Evolutionary conservation across 2,797 vertebrate genomes (phyloP), one percentile per base, ranked within the genome.

Genomic region (Sebastes oblongus): DNA sequence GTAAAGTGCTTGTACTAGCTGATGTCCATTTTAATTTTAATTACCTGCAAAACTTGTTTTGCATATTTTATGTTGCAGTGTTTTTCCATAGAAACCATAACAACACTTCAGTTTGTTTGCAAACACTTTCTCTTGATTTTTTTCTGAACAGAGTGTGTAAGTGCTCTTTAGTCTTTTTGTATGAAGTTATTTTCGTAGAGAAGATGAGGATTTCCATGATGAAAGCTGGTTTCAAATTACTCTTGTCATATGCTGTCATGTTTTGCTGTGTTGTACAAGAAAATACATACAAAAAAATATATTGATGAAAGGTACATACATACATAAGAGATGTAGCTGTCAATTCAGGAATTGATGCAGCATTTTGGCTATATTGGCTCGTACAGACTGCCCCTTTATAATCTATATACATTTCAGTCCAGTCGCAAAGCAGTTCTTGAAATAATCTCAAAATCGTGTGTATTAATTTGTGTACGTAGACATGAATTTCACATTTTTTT

Each of bases 11-110:
- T 67, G 29, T 55, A 46, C 11, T n/a, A 8, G 22, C 22, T 14
- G 39, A 72, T 39, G 52, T 66, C n/a, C 8, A 58, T 82, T 82
- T 80, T 52, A 27, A 54, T 83, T 75, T 65, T n/a, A 68, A 88
- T 81, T 66, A 74, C 13, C 16, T 70, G 12, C 9, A 34, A 74
- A 32, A 79, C 22, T 14, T 29, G 59, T 55, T 80, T 78, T 29
- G 13, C 46, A 76, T 69, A 58, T 65, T 65, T 80, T 5, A 52
- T 32, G n/a, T 67, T 29, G 18, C 16, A 58, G 25, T 74, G 58
- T 4, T 10, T 4, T 42, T 77, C 6, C 72, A 76, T 75, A 67
- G 22, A 88, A 61, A 76, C 42, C 50, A 67, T 3, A 71, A 42
- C 8, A 72, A 10, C 30, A 52, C 14, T 50, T 6, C 16, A 9